Evolutionary conservation across 2,113 vertebrate genomes (phyloP).

Genomic region (Scolopax mira): DNA sequence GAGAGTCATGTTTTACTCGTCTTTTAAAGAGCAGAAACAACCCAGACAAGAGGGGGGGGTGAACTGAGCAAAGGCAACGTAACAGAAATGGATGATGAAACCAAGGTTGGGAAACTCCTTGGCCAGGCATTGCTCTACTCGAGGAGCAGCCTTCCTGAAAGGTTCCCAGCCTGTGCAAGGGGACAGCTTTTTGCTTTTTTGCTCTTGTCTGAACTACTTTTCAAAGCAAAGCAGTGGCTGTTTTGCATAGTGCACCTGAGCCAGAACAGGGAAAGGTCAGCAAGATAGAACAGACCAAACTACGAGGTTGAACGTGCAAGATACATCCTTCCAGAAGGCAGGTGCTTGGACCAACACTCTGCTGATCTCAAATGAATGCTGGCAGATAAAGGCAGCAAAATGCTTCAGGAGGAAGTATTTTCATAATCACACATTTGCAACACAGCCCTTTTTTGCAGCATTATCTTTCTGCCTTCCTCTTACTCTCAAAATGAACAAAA

Average conservation of each 20-base stretch:
- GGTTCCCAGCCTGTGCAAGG: background rate
- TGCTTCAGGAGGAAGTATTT: slow-evolving; percentile 26
- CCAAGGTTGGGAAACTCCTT: background rate
- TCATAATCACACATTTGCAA: slow-evolving; percentile 47
- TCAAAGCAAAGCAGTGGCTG: background rate
- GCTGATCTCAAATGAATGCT: background rate
- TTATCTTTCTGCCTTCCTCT: slow-evolving; percentile 60
- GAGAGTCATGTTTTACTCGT: background rate
- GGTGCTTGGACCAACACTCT: background rate
- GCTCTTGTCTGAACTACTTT: background rate
- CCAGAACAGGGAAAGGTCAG: background rate
- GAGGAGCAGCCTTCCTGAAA: background rate
- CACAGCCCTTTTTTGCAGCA: background rate
- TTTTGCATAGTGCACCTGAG: background rate
- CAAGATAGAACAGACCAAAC: background rate
- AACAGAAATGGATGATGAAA: background rate
- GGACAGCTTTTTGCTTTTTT: background rate
- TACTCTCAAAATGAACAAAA: background rate
- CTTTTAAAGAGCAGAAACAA: background rate
- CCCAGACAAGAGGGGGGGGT: background rate
- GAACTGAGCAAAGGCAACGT: background rate
- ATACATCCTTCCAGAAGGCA: background rate
- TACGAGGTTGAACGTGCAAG: rapidly evolving
- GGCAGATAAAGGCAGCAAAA: background rate
- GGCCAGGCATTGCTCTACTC: background rate